These are phyloP conservation scores for Allophyes oxyacanthae DNA, from an alignment of 2,888 invertebrate species.

Conservation along the genomic window DNA sequence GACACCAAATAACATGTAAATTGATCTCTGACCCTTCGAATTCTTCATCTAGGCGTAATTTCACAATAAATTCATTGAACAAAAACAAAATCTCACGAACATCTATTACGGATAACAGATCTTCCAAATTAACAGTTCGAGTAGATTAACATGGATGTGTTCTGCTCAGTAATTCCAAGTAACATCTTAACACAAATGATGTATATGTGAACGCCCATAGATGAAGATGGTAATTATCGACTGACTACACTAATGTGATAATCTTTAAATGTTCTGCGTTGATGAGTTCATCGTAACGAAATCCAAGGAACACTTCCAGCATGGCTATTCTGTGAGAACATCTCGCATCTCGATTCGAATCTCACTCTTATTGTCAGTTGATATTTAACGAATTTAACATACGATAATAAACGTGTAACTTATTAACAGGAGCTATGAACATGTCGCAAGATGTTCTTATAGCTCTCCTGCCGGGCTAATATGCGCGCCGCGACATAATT, in stretches of 20 bases:
- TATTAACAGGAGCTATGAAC: too few species aligned
- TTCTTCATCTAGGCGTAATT: constrained; percentile 12
- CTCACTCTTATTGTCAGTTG: too few species aligned
- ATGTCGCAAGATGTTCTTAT: too few species aligned
- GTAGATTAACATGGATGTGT: constrained; percentile 72
- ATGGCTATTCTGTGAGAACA: too few species aligned
- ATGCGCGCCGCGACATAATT: too few species aligned
- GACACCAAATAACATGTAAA: background rate
- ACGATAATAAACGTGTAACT: too few species aligned
- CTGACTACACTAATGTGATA: constrained; percentile 80
- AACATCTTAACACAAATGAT: constrained; percentile 88
- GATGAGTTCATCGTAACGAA: constrained; percentile 83
- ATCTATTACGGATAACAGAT: constrained; percentile 76
- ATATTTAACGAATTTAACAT: too few species aligned
- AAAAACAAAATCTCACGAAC: constrained; percentile 74
- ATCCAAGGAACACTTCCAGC: constrained; percentile 63
- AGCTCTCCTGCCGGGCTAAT: too few species aligned
- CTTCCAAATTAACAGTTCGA: constrained; percentile 76
- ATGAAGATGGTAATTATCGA: constrained; percentile 82
- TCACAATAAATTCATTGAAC: constrained; percentile 36
- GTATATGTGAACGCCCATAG: constrained; percentile 84
- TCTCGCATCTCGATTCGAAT: too few species aligned
- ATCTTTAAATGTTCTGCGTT: constrained; percentile 80
- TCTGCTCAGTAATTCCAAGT: constrained; percentile 73
- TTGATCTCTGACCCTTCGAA: background rate